phyloP scores from a whole-genome alignment of 1,140 invertebrate genomes.

The Sinella curviseta region DNA sequence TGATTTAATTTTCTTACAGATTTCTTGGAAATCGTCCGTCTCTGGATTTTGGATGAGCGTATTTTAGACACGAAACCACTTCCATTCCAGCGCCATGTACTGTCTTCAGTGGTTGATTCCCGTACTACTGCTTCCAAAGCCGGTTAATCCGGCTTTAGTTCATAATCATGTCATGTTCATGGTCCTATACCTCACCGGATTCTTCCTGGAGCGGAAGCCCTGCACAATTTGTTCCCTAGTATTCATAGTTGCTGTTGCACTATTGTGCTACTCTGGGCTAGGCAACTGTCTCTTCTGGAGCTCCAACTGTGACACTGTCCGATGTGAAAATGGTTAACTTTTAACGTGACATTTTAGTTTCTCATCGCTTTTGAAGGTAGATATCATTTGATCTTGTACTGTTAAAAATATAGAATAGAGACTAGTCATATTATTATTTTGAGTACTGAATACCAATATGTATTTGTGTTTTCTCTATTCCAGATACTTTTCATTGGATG shows the following conservation, averaged over 20 bases:
- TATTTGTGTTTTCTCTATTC: no score
- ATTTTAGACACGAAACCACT: no score
- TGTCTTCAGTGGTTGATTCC: conserved; percentile 98
- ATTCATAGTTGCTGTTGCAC: conserved; percentile 85
- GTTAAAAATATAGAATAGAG: no score
- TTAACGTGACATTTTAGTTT: neutral
- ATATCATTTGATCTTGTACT: no score
- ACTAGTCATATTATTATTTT: no score
- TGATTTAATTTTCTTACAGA: no score
- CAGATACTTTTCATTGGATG: no score
- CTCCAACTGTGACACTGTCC: conserved; percentile 71
- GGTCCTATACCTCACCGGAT: conserved; percentile 86
- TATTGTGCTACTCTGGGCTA: conserved; percentile 93
- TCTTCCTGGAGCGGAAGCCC: conserved; percentile 92
- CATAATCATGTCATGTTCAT: conserved; percentile 97
- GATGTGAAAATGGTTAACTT: conserved; percentile 67
- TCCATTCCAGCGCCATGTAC: conserved; percentile 71
- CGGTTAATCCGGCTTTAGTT: conserved; percentile 87
- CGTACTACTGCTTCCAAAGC: conserved; percentile 93
- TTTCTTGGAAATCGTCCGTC: no score
- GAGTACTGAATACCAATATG: no score
- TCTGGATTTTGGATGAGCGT: no score
- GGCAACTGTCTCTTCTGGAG: conserved; percentile 92
- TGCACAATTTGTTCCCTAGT: conserved; percentile 90
- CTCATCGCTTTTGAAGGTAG: neutral